Percentiles rank a stretch among this genome's conserved stretches.
Conservation (phyloP, 2,888 invertebrate genomes). For the Lithodes maja region DNA sequence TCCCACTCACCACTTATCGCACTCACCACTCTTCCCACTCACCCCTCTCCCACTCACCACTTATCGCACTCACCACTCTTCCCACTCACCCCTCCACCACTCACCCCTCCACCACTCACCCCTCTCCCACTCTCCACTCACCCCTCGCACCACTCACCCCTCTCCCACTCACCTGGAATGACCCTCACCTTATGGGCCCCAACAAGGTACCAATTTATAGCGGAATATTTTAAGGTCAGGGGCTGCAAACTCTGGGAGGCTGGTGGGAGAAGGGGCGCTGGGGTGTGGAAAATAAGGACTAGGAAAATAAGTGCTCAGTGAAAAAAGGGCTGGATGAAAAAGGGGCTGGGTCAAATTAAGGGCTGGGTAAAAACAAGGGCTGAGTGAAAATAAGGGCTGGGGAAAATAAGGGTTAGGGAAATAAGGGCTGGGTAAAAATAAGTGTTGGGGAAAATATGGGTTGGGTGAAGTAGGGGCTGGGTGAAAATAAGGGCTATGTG, state of each 20-base stretch:
- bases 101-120: not conserved
- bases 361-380: too few relatives aligned
- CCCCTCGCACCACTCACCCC: not conserved
- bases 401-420: too few relatives aligned
- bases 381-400: too few relatives aligned
- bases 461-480: too few relatives aligned
- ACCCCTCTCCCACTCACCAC: not conserved
- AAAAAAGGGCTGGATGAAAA: too few relatives aligned
- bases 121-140: not conserved
- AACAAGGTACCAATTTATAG: not conserved
- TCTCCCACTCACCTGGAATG: not conserved
- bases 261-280: not conserved
- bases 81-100: not conserved
- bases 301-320: too few relatives aligned
- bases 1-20: not conserved
- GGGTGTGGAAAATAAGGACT: too few relatives aligned
- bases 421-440: too few relatives aligned
- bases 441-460: too few relatives aligned
- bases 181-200: not conserved
- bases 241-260: not conserved
- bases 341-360: too few relatives aligned
- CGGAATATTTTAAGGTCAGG: not conserved
- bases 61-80: not conserved
- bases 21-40: not conserved
- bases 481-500: too few relatives aligned